Evolutionary conservation across 2,888 invertebrate genomes (phyloP), one percentile per base, ranked within the genome.

Genomic region (Xestia xanthographa): DNA sequence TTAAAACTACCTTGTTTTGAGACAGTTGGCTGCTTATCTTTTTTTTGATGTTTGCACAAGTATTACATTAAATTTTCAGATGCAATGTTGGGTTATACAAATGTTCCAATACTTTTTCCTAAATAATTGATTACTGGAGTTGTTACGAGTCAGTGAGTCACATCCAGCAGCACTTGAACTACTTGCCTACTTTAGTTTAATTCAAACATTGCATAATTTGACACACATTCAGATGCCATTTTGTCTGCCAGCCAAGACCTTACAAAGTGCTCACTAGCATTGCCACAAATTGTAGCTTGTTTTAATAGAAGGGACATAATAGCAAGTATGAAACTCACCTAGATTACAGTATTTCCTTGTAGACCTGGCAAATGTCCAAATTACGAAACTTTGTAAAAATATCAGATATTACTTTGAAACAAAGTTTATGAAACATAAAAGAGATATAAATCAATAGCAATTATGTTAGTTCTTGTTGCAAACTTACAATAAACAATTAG

Each of bases 401-500:
- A 34, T 43, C 1, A 50, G 45, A 53, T 34, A 48, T 65, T 41
- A 67, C 11, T 66, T 78, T 63, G 22, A 70, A 50, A 66, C 12
- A 56, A 60, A 66, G 12, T 29, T 41, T 29, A 74, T 29, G 22
- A 34, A 73, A 62, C 11, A 14, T 56, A 56, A n/a, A 26, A 41
- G 12, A 48, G 17, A 60, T 65, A 63, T 34, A 63, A 67, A 50
- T 50, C 60, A 70, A 58, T 67, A 68, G 62, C 43, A 72, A 74
- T 48, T 53, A 77, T 85, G 66, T 77, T 69, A 63, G 63, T 73
- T 62, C 62, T 71, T 82, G 50, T 75, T 76, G 66, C 70, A 70
- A 80, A 75, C 69, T 75, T 80, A 58, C 58, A 60, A 77, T 71
- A 65, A 68, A 71, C 45, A 70, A 72, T 73, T 88, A 83, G 93